Base-by-base conservation (phyloP, 1,140 invertebrate species). In the Drosophila tsacasi region DNA sequence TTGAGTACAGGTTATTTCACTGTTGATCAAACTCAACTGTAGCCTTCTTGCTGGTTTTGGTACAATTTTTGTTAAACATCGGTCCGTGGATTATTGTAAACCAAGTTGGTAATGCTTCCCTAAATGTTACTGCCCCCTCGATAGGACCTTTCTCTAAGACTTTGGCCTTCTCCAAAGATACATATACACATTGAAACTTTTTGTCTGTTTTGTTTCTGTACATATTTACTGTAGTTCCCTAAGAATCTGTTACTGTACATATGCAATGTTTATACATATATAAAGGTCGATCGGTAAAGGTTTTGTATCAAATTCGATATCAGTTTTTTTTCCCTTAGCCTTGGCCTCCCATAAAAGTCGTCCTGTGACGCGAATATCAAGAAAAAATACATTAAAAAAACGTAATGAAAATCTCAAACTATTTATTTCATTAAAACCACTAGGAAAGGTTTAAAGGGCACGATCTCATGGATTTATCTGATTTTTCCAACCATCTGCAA, bases 191-290 rank as follows among this genome's bases (percentile, higher is more conserved):
- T 8, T 37, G 25, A 42, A 32, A 15, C 7, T n/a, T 46, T 47
- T 69, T 47, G 10, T 37, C 30, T 52, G 50, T 52, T 52, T 63
- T 65, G 13, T 54, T 59, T 27, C 9, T 77, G 65, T 77, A 75
- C 10, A 75, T 63, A 74, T 40, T 60, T 42, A 42, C 27, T 25
- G 2, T 77, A 62, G 19, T 40, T 32, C 12, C 3, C 9, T 75
- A 61, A 40, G 49, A n/a, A 49, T 68, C 32, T 67, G 49, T 77
- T 77, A 13, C 46, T 77, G 63, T 77, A 68, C 49, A 68, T 68
- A 60, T 54, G 55, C 17, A 25, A 39, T 69, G 37, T 67, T 50
- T 73, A 49, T 69, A 47, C 15, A 21, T 27, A 42, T 49, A 60
- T 73, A 49, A 50, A 42, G 35, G 37, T 40, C 32, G 42, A 40